Conservation (phyloP, 2,888 invertebrate genomes). For the Myopa tessellatipennis region DNA sequence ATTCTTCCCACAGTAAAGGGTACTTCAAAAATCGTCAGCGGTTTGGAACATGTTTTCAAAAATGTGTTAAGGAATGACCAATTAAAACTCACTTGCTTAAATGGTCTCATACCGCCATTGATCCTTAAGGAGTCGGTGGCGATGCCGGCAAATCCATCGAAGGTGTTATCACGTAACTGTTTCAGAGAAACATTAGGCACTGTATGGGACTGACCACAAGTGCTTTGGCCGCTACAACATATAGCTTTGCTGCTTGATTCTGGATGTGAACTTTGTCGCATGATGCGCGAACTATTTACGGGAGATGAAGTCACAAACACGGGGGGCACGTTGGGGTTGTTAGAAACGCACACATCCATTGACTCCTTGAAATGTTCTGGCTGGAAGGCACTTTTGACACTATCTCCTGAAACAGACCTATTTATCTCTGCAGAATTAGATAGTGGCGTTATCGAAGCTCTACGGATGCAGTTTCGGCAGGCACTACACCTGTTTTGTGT, state of each 20-base stretch:
- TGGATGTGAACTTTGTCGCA: conserved; percentile 74
- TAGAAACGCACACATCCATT: conserved; percentile 55
- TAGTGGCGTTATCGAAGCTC: conserved; percentile 84
- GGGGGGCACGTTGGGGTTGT: conserved; percentile 71
- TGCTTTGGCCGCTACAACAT: conserved; percentile 73
- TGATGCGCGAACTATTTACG: conserved; percentile 78
- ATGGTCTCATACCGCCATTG: conserved; percentile 96
- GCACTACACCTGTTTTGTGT: conserved; percentile 73
- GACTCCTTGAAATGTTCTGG: conserved; percentile 68
- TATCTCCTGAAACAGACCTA: conserved; percentile 86
- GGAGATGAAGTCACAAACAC: conserved; percentile 78
- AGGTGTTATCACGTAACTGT: conserved; percentile 81
- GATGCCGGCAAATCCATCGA: conserved; percentile 92
- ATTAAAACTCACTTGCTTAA: conserved; percentile 81
- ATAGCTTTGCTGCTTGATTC: conserved; percentile 66
- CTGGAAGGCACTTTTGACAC: conserved; percentile 77
- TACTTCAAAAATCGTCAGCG: neutral
- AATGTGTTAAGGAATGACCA: neutral
- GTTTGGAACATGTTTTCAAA: too few species aligned
- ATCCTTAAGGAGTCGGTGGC: conserved; percentile 95
- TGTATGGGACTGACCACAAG: conserved; percentile 74
- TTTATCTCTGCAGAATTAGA: conserved; percentile 79
- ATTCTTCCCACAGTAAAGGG: too few species aligned
- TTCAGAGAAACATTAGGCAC: conserved; percentile 87
- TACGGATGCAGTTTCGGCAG: conserved; percentile 78